Evolutionary conservation across 2,797 vertebrate genomes (phyloP), one percentile per base, ranked within the genome.

Genomic region (Gadopsis marmoratus): DNA sequence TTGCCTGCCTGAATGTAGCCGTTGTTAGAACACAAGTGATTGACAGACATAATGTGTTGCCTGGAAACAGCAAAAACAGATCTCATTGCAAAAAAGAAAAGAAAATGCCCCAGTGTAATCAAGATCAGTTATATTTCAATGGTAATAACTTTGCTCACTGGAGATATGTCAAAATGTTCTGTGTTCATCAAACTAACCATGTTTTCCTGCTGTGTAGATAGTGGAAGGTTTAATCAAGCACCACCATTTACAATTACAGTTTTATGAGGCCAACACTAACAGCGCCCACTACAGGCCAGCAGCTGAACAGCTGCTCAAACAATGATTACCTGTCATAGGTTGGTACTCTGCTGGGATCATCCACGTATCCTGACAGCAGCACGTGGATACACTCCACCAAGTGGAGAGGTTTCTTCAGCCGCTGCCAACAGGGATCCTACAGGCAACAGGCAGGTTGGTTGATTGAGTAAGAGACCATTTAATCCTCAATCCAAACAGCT

Each of bases 401-500:
- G 71, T 99, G 98, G 14, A 99, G 94, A 19, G 98, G 98, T 66
- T 97, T 99, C 92, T 95, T 98, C 88, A 97, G 93, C 69, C 97
- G 96, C 87, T 95, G 97, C 98, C 98, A 99, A 75, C 96, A 98
- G 2, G 98, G 98, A 74, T 99, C 98, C 98, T 99, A 58, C 12
- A 51, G 53, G 53, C 2, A 7, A 41, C 58, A 74, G 4, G n/a
- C 51, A 53, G n/a, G 29, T 23, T 33, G 29, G 17, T 50, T 13
- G 53, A 68, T 61, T 29, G 4, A 69, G 10, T 10, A 54, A 58
- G 1, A 65, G 9, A 51, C 12, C 33, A 31, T 33, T 43, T 21
- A 61, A 47, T 37, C 13, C 48, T 66, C 5, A 39, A 29, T 41
- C 11, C 21, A 37, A 59, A 23, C 35, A 37, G 3, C 17, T n/a